These are phyloP conservation scores for Caradrina kadenii DNA, from an alignment of 2,888 invertebrate species.

Conservation along the genomic window DNA sequence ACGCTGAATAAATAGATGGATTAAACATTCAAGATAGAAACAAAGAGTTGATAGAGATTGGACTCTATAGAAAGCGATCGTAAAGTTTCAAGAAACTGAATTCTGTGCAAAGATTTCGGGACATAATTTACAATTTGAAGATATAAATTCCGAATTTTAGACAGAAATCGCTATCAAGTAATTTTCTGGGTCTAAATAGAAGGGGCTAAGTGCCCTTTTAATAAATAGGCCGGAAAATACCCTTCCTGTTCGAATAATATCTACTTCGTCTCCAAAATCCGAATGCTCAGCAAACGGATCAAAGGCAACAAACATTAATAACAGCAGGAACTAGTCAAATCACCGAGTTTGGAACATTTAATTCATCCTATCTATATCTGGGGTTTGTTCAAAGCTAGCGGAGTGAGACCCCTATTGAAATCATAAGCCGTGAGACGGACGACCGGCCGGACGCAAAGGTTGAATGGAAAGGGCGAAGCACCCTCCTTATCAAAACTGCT, in stretches of 20 bases:
- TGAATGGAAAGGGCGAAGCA: constrained; percentile 67
- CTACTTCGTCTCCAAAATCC: constrained; percentile 31
- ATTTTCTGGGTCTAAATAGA: constrained; percentile 23
- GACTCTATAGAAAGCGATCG: constrained; percentile 18
- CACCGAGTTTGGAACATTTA: constrained; percentile 62
- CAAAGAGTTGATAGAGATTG: constrained; percentile 45
- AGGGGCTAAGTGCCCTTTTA: constrained; percentile 22
- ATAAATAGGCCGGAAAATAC: constrained; percentile 8
- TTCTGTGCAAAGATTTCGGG: constrained; percentile 24
- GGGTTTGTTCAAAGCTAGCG: constrained; percentile 62
- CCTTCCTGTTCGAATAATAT: constrained; percentile 18
- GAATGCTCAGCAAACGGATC: constrained; percentile 42
- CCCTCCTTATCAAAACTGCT: constrained; percentile 74
- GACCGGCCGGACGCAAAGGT: constrained; percentile 65
- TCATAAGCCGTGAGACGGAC: constrained; percentile 65
- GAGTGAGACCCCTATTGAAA: constrained; percentile 69
- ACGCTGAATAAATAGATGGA: constrained; percentile 43
- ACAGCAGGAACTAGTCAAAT: constrained; percentile 56
- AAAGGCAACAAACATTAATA: constrained; percentile 62
- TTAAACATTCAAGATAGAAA: constrained; percentile 33
- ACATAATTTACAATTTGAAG: constrained; percentile 37
- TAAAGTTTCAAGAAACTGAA: constrained; percentile 24
- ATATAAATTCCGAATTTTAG: constrained; percentile 32
- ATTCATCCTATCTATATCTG: constrained; percentile 59
- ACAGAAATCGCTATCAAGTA: constrained; percentile 23